Evolutionary conservation across 2,797 vertebrate species (phyloP).

Genomic region (Lates japonicus): DNA sequence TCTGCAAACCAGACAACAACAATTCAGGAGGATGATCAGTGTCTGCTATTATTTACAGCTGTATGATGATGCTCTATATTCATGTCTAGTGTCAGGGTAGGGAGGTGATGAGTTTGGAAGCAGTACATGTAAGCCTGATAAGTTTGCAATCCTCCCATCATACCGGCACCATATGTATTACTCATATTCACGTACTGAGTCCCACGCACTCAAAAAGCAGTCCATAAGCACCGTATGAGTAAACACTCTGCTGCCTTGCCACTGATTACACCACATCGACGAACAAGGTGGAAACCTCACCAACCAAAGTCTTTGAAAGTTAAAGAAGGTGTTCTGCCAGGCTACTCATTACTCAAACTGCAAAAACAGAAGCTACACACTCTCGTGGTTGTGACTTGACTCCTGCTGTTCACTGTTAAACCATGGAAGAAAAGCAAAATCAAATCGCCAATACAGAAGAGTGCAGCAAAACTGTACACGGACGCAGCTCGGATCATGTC

Average conservation of each 20-base stretch:
- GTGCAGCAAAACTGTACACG: neutral
- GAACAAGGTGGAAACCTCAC: neutral
- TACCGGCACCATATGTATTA: neutral
- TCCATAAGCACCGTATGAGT: neutral
- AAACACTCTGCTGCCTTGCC: slow-evolving; percentile 15
- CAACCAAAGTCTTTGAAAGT: slow-evolving; percentile 13
- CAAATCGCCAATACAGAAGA: slow-evolving; percentile 11
- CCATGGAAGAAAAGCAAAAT: slow-evolving; percentile 25
- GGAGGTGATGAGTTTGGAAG: too few relatives aligned
- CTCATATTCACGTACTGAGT: slow-evolving; percentile 1
- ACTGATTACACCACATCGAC: slow-evolving; percentile 34
- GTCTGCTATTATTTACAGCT: too few relatives aligned
- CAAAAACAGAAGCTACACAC: slow-evolving; percentile 4
- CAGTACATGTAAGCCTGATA: too few relatives aligned
- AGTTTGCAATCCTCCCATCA: neutral
- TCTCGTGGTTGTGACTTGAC: slow-evolving; percentile 1
- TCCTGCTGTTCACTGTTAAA: slow-evolving; percentile 28
- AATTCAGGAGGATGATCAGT: too few relatives aligned
- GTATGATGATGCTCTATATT: too few relatives aligned
- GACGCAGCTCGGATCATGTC: neutral
- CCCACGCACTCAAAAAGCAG: neutral
- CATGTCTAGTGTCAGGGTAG: too few relatives aligned
- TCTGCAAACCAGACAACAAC: too few relatives aligned
- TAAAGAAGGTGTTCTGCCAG: neutral
- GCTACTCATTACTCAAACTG: slow-evolving; percentile 26